These are phyloP conservation scores for Marasmarcha lunaedactyla DNA, from an alignment of 2,888 invertebrate genomes.

Conservation along the genomic window DNA sequence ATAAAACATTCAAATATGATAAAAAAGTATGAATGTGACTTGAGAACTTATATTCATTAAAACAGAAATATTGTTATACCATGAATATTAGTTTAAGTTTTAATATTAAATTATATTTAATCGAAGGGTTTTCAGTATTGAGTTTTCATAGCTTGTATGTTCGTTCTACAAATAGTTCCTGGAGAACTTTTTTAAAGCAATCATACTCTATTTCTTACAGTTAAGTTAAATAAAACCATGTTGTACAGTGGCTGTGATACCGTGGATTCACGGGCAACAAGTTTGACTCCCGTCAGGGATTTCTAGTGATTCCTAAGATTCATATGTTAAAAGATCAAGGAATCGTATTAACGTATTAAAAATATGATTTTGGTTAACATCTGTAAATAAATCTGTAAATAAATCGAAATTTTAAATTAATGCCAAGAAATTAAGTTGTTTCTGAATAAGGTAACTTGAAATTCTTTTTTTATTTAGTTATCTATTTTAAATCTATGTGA, in stretches of 20 bases:
- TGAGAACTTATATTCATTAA: too few relatives aligned
- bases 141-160: background rate
- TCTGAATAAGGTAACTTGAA: too few relatives aligned
- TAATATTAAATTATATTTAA: too few relatives aligned
- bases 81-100: too few relatives aligned
- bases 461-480: too few relatives aligned
- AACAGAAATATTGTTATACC: too few relatives aligned
- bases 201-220: slow-evolving; percentile 3
- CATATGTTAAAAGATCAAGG: slow-evolving; percentile 45
- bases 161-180: slow-evolving; percentile 11
- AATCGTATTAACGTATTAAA: too few relatives aligned
- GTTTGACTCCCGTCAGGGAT: slow-evolving; percentile 1
- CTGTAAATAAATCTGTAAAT: background rate
- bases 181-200: slow-evolving; percentile 10
- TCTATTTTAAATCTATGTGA: background rate
- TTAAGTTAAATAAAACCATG: slow-evolving; percentile 28
- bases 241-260: slow-evolving; percentile 55
- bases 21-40: too few relatives aligned
- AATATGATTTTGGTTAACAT: background rate
- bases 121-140: background rate
- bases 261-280: background rate
- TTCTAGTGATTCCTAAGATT: slow-evolving; percentile 23
- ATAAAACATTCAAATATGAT: too few relatives aligned
- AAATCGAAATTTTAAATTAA: background rate
- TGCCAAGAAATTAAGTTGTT: too few relatives aligned